Evolutionary conservation across 2,113 vertebrate genomes (phyloP).

Genomic region (Upupa epops): DNA sequence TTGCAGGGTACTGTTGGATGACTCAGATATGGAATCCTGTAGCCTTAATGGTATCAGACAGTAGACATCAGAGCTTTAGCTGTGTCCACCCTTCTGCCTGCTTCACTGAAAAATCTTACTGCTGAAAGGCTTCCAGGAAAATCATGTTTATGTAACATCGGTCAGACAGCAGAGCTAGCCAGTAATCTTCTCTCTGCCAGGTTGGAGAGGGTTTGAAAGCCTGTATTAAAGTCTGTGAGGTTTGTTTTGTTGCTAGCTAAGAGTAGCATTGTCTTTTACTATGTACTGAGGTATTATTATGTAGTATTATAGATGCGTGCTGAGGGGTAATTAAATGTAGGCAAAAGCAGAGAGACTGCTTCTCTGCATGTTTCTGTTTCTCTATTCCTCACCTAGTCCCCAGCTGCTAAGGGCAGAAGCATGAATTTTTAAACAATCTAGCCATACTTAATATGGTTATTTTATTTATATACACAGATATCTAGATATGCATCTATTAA

Average conservation of each 20-base stretch:
- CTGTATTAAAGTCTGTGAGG: not conserved
- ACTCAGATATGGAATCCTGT: not conserved
- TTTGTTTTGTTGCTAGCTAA: not conserved
- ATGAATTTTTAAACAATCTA: not conserved
- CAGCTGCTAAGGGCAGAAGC: not conserved
- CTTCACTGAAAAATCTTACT: not conserved
- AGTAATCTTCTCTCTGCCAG: not conserved
- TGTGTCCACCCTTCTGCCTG: not conserved
- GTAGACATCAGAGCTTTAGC: not conserved
- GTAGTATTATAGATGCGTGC: not conserved
- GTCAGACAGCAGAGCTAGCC: not conserved
- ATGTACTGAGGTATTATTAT: not conserved
- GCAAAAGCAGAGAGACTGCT: not conserved
- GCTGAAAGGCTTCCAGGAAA: not conserved
- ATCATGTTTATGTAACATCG: not conserved
- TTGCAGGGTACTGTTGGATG: not conserved
- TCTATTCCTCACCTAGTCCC: not conserved
- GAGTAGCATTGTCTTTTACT: not conserved
- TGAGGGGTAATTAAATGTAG: slow-evolving; percentile 29
- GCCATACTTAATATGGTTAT: not conserved
- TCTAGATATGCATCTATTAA: too few species aligned
- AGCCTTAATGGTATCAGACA: not conserved
- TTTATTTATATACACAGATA: not conserved
- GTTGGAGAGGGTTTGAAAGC: not conserved
- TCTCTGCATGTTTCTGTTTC: not conserved